Evolutionary conservation across 35 echinoderm and acorn worm genomes (phyloP).

Genomic region (Heliocidaris tuberculata): DNA sequence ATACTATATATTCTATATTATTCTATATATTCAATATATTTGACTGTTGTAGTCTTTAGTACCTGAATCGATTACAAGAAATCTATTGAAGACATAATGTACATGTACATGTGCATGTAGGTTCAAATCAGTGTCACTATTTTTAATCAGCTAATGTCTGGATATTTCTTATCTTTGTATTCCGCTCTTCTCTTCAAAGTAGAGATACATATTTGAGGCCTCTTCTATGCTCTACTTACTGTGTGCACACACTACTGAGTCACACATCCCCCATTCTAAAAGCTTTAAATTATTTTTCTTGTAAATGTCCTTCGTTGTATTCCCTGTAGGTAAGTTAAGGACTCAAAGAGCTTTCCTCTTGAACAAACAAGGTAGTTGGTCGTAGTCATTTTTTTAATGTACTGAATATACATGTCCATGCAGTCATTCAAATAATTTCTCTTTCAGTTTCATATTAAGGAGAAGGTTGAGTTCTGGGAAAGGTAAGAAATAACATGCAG

Average conservation of each 20-base stretch:
- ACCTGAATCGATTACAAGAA: no score
- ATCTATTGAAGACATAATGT: no score
- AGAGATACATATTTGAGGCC: neutral
- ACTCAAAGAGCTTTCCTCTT: neutral
- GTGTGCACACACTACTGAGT: neutral
- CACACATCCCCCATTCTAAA: neutral
- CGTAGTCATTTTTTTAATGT: no score
- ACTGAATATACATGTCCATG: neutral
- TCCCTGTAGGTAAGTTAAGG: neutral
- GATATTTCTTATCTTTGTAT: neutral
- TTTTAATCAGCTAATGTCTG: neutral
- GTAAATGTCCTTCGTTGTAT: neutral
- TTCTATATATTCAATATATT: no score
- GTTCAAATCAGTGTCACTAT: neutral
- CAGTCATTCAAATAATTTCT: no score
- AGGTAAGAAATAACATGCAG: no score
- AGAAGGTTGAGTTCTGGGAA: no score
- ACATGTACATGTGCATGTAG: no score
- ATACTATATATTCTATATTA: no score
- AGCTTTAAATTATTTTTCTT: neutral
- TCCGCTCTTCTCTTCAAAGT: neutral
- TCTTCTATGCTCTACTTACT: neutral
- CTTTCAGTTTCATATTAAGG: no score
- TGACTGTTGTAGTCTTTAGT: no score
- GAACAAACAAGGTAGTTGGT: neutral